Conservation (phyloP, 1,140 invertebrate genomes). For the Penaeus chinensis region DNA sequence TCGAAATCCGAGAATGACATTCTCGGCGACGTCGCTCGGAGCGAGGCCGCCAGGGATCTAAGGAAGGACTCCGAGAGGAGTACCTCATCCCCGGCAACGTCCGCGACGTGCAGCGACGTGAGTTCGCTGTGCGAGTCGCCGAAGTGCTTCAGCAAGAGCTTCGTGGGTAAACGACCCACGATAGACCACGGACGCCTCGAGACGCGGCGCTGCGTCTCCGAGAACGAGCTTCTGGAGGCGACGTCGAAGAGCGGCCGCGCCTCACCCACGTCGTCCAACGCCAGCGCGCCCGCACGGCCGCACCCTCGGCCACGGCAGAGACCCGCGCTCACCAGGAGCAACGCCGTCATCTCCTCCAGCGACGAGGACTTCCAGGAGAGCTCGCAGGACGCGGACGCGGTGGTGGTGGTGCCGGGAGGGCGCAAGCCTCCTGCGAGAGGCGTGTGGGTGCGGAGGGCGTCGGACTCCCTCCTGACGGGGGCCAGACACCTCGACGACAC, state of each 20-base stretch:
- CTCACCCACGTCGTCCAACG: neutral
- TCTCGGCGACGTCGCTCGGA: too few species aligned
- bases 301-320: neutral
- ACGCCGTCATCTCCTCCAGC: constrained; percentile 40
- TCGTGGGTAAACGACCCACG: neutral
- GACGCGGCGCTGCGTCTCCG: constrained; percentile 15
- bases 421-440: neutral
- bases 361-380: constrained; percentile 26
- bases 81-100: too few species aligned
- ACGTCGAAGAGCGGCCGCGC: neutral
- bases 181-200: neutral
- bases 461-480: constrained; percentile 34
- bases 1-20: too few species aligned
- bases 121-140: too few species aligned
- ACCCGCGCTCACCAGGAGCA: constrained; percentile 17
- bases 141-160: too few species aligned
- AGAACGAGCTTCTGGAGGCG: constrained; percentile 28
- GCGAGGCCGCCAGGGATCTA: too few species aligned
- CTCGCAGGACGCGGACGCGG: neutral
- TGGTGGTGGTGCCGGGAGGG: constrained; percentile 16
- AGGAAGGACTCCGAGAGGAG: too few species aligned
- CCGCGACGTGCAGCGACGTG: too few species aligned
- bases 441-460: constrained; percentile 39
- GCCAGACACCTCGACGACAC: neutral
- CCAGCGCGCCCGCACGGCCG: neutral